These are phyloP conservation scores for Ophiothrix spiculata DNA, from an alignment of 35 echinoderm and acorn worm genomes.

Conservation along the genomic window DNA sequence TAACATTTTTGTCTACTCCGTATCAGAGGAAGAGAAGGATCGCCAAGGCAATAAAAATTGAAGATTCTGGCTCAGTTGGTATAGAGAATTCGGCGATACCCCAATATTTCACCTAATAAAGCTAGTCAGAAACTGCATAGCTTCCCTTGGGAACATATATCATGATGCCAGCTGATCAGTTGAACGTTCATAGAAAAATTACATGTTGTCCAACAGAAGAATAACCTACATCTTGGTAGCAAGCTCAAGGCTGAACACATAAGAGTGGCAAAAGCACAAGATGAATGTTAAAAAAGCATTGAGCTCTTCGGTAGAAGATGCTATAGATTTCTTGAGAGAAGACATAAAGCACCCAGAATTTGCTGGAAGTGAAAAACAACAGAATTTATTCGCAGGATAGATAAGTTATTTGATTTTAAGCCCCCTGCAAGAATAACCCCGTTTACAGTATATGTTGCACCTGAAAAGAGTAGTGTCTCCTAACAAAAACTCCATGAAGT, in stretches of 20 bases:
- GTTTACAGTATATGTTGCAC: no score
- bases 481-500: no score
- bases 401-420: conserved; percentile 54
- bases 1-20: no score
- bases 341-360: conserved; percentile 33
- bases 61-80: no score
- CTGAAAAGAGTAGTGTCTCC: no score
- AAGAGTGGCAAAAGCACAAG: conserved; percentile 47
- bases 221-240: no score
- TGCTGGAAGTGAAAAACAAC: conserved; percentile 49
- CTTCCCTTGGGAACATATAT: no score
- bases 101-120: conserved; percentile 43
- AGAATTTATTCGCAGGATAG: conserved; percentile 57
- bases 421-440: conserved; percentile 42
- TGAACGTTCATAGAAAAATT: conserved; percentile 58
- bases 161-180: conserved; percentile 33
- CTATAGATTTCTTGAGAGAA: conserved; percentile 49
- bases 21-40: no score
- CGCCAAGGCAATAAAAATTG: no score
- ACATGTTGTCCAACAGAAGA: conserved; percentile 36
- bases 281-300: conserved; percentile 62
- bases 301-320: no score
- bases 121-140: conserved; percentile 53
- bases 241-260: conserved; percentile 59
- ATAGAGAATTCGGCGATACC: no score